Base-by-base conservation (phyloP, 1,140 invertebrate genomes). In the Copidosoma floridanum region DNA sequence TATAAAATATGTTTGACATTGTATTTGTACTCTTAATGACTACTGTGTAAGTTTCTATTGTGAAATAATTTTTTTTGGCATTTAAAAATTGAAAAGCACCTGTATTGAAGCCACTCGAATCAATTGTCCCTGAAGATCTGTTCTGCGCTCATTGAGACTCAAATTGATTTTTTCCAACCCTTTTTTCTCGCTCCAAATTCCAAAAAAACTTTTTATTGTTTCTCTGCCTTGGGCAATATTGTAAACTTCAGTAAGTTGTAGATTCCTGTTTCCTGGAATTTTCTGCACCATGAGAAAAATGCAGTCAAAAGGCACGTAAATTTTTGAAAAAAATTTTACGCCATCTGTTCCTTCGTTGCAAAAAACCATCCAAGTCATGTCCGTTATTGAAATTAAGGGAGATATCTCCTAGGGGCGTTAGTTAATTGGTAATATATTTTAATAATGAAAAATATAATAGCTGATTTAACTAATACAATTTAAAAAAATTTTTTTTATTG, bases 301-400 rank as follows among this genome's bases (percentile, higher is more conserved):
- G 38, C 75, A 77, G n/a, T 79, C 65, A 21, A 77, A 72, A 1
- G 76, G 77, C 0, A 77, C 44, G 21, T 75, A 66, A 37, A 77
- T 70, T 0, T 73, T 26, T 1, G 47, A 26, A 24, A 79, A 70
- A 38, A 76, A 77, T 6, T 68, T 47, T 0, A 66, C 47, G 26
- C 73, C 61, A 5, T 23, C 63, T 1, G 71, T 75, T n/a, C 65
- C 54, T n/a, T 72, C 59, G 0, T 46, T 35, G 26, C 76, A 71
- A 51, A 79, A 77, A 11, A 76, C 53, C 43, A 79, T 11, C 77
- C 77, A 79, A 3, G 68, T 76, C 16, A 75, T 75, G 63, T 79
- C 77, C 11, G 74, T 59, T 75, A 79, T 77, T 37, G 67, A 24
- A n/a, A 79, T 76, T 76, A 74, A 78, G 0, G 64, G 61, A 14